Evolutionary conservation across 2,113 vertebrate species (phyloP).

Genomic region (Crotalus tigris): DNA sequence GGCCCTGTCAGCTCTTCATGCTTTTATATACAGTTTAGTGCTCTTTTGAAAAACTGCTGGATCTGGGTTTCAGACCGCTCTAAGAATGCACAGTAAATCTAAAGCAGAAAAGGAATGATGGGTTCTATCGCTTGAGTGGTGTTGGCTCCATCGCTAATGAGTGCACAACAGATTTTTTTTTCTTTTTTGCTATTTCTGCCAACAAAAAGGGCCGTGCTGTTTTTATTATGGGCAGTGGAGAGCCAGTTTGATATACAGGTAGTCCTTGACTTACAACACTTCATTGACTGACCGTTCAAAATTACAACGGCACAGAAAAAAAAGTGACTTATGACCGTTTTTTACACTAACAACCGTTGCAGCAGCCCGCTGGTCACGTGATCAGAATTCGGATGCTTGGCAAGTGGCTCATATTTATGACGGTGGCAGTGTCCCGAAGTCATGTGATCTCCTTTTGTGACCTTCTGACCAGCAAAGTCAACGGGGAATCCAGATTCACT

Average conservation of each 20-base stretch:
- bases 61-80: background rate
- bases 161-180: background rate
- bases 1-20: background rate
- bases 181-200: background rate
- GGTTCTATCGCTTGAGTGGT: background rate
- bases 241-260: background rate
- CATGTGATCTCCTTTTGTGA: no score
- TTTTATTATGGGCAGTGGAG: background rate
- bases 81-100: background rate
- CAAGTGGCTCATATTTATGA: no score
- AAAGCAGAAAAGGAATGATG: background rate
- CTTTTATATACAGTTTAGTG: background rate
- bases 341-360: no score
- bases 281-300: no score
- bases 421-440: no score
- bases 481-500: no score
- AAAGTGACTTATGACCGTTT: no score
- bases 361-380: no score
- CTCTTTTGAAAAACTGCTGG: background rate
- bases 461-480: no score
- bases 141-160: background rate
- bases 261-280: no score
- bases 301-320: no score
- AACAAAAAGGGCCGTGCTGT: background rate
- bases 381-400: no score